These are phyloP conservation scores for Enteromius afrohamiltoni DNA, from an alignment of 2,797 vertebrate genomes.

Conservation along the genomic window DNA sequence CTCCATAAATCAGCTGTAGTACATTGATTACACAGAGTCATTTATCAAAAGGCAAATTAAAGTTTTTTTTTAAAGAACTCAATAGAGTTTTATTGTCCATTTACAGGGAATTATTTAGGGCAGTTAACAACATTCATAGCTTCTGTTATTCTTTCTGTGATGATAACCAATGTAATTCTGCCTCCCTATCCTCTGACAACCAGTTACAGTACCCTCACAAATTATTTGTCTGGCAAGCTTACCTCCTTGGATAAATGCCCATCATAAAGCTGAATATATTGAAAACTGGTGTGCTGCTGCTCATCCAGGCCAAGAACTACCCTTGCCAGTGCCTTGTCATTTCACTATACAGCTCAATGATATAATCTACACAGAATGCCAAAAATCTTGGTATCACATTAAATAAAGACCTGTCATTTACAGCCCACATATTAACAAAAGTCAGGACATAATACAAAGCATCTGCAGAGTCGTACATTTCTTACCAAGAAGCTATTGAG, in stretches of 20 bases:
- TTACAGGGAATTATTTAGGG: not conserved
- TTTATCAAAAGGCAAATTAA: conserved; percentile 2
- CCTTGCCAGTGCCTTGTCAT: conserved; percentile 20
- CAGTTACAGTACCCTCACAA: conserved; percentile 2
- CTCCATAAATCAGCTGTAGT: not conserved
- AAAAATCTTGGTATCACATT: not conserved
- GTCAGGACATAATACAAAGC: not conserved
- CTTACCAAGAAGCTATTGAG: not conserved
- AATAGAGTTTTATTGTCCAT: not conserved
- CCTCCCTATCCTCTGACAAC: not conserved
- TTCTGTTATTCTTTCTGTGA: not conserved
- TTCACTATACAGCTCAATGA: conserved; percentile 10
- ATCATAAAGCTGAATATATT: conserved; percentile 1
- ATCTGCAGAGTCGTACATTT: not conserved
- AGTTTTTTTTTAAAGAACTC: not conserved
- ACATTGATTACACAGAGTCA: not conserved
- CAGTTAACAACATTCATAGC: not conserved
- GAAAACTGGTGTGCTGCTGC: conserved; percentile 4
- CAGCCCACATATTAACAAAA: not conserved
- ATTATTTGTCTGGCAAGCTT: conserved; percentile 17
- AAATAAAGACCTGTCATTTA: conserved; percentile 4
- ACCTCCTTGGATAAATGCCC: not conserved
- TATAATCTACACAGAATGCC: not conserved
- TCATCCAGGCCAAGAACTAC: not conserved
- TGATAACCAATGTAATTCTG: not conserved